phyloP scores from a whole-genome alignment of 2,113 vertebrate genomes.

The Taxidea taxus region DNA sequence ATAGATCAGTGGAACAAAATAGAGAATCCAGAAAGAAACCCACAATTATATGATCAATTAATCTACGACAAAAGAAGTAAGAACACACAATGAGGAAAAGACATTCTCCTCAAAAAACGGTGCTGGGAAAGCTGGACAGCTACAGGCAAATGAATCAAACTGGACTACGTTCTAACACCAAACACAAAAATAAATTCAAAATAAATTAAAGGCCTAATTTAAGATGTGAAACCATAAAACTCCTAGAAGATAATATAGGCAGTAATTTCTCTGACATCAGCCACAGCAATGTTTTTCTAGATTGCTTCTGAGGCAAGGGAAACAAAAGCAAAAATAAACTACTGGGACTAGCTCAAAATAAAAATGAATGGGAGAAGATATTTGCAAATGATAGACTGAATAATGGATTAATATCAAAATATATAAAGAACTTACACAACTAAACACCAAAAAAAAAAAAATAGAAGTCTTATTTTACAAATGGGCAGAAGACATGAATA shows the following conservation, averaged over 20 bases:
- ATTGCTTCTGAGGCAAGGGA: not conserved
- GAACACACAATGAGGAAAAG: not conserved
- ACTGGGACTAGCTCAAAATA: not conserved
- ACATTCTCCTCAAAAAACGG: not conserved
- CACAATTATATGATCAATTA: not conserved
- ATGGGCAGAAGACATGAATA: not conserved
- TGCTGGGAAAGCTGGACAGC: not conserved
- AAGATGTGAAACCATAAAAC: not conserved
- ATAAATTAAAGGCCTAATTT: not conserved
- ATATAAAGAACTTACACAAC: not conserved
- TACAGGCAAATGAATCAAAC: not conserved
- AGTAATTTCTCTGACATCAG: not conserved
- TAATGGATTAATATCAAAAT: not conserved
- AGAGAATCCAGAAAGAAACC: not conserved
- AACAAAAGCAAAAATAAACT: not conserved
- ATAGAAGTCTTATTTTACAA: not conserved
- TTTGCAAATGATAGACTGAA: not conserved
- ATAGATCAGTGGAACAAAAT: not conserved
- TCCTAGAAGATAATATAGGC: not conserved
- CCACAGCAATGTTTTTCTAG: not conserved
- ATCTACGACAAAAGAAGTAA: not conserved
- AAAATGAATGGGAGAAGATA: not conserved
- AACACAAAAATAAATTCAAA: not conserved
- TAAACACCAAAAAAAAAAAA: not conserved
- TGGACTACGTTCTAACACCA: not conserved